Evolutionary conservation across 2,888 invertebrate species (phyloP), one percentile per base, ranked within the genome.

Genomic region (Aporophyla lueneburgensis): DNA sequence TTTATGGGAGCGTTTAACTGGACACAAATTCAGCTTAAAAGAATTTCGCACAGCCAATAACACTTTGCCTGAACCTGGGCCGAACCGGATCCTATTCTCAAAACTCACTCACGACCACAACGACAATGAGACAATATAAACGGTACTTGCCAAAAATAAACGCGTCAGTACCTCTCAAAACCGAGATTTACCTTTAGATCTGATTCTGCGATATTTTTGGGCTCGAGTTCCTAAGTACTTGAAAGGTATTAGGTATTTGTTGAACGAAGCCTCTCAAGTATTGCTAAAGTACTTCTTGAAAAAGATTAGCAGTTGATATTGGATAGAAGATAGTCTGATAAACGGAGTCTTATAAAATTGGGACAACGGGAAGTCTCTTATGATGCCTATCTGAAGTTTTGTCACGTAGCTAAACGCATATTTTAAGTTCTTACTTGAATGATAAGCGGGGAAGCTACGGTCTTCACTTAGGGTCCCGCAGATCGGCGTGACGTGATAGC

Each of bases 181-280:
- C n/a, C 4, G 7, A 66, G 12, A 56, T 71, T 62, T 43, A 70
- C 67, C 80, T 70, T 46, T 14, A 74, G 84, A 81, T 81, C 84
- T 80, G 74, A 33, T 43, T 69, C 59, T 12, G 81, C 81, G 84
- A 81, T 81, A 84, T 81, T 81, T 56, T 10, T 33, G 19, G 66
- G 19, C 21, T 66, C 61, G 69, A 83, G 65, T n/a, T 51, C 62
- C 5, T n/a, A 6, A 49, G 62, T 56, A 73, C 61, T 68, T 69
- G 49, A 58, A 33, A 62, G n/a, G 65, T 74, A 80, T 43, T 61
- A 76, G 24, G 53, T 72, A 59, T 84, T 74, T 65, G 56, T 83
- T 68, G 67, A 70, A 70, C 54, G 21, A 80, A 74, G 67, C 21
- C 24, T 66, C 70, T 74, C 66, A 70, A 84, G 81, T 53, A 58